Evolutionary conservation across 2,888 invertebrate genomes (phyloP).

Genomic region (Brenthis daphne): DNA sequence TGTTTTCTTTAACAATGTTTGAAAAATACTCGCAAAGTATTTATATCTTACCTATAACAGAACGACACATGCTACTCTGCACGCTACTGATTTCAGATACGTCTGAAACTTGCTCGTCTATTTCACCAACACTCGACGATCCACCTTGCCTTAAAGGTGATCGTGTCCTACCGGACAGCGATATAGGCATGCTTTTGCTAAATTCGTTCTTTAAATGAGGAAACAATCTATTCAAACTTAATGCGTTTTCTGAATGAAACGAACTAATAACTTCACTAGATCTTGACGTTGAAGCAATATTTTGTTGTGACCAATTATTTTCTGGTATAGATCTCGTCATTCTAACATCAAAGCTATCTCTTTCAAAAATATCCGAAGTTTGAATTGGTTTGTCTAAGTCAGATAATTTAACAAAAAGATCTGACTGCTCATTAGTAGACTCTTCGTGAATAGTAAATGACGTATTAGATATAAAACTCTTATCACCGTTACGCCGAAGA

Average conservation of each 20-base stretch:
- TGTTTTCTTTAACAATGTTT: neutral
- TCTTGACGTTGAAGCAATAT: slow-evolving; percentile 77
- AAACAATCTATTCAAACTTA: slow-evolving; percentile 83
- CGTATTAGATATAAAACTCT: slow-evolving; percentile 28
- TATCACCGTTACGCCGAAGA: slow-evolving; percentile 29
- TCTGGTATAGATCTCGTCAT: slow-evolving; percentile 88
- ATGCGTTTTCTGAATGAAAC: slow-evolving; percentile 80
- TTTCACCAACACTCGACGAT: slow-evolving; percentile 58
- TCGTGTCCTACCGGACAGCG: slow-evolving; percentile 58
- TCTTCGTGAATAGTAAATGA: slow-evolving; percentile 48
- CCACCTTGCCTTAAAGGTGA: slow-evolving; percentile 55
- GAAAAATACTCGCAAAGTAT: neutral
- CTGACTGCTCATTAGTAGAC: slow-evolving; percentile 44
- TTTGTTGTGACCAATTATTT: slow-evolving; percentile 84
- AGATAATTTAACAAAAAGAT: slow-evolving; percentile 87
- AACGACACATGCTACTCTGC: slow-evolving; percentile 82
- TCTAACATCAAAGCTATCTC: slow-evolving; percentile 66
- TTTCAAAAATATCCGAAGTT: slow-evolving; percentile 56
- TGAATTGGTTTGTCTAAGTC: slow-evolving; percentile 87
- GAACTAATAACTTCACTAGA: slow-evolving; percentile 84
- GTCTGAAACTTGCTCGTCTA: slow-evolving; percentile 77
- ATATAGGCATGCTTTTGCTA: slow-evolving; percentile 72
- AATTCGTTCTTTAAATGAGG: slow-evolving; percentile 82
- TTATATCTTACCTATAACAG: slow-evolving; percentile 70
- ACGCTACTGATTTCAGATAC: slow-evolving; percentile 80